A percentile compares a stretch with the other conserved stretches of the same genome.
These are phyloP conservation scores for Leptopilina syphax DNA, from an alignment of 2,888 invertebrate genomes.

Conservation along the genomic window DNA sequence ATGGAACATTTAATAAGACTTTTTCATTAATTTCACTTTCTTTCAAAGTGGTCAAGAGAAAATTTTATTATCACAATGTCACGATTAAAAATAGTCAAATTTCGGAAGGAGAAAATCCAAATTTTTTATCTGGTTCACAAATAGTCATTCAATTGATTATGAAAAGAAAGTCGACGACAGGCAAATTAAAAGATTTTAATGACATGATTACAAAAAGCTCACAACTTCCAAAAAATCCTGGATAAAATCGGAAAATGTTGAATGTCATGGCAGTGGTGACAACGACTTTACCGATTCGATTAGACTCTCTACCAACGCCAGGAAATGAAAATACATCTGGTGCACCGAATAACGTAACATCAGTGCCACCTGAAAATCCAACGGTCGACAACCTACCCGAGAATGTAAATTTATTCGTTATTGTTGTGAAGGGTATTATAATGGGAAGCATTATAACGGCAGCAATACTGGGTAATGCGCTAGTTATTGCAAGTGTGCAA, in stretches of 20 bases:
- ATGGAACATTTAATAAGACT: too few species aligned
- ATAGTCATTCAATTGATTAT: neutral
- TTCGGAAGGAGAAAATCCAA: too few species aligned
- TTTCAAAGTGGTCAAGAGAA: too few species aligned
- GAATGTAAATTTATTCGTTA: constrained; percentile 67
- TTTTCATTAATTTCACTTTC: too few species aligned
- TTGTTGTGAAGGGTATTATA: constrained; percentile 86
- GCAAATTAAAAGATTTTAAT: neutral
- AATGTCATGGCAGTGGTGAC: constrained; percentile 72
- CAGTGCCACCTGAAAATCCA: constrained; percentile 68
- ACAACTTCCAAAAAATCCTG: neutral
- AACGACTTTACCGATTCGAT: constrained; percentile 67
- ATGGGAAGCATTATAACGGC: constrained; percentile 93
- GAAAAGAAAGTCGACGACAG: too few species aligned
- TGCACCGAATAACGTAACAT: constrained; percentile 63
- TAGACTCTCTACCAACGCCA: constrained; percentile 62
- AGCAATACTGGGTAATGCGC: constrained; percentile 93
- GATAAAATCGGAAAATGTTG: constrained; percentile 62
- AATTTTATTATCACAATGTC: too few species aligned
- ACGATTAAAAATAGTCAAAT: too few species aligned
- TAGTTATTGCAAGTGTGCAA: constrained; percentile 91
- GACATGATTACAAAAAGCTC: constrained; percentile 24
- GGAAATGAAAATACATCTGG: constrained; percentile 54
- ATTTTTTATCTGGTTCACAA: neutral
- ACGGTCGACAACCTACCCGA: constrained; percentile 72